Conservation (phyloP, 2,797 vertebrate species). For the Sciaenops ocellatus region DNA sequence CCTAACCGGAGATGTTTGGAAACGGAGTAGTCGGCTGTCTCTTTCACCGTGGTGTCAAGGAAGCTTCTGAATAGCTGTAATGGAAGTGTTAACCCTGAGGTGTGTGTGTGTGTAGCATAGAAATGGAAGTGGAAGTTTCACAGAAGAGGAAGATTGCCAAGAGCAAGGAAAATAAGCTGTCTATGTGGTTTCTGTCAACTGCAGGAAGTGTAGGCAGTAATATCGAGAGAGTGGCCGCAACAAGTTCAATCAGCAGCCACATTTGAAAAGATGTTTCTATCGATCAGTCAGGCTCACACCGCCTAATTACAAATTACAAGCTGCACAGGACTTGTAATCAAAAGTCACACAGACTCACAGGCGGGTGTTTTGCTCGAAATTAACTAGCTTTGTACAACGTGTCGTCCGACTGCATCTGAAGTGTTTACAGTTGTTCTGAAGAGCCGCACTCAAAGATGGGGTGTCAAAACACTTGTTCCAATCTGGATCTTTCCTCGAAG, state of each 20-base stretch:
- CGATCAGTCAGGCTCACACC: constrained; percentile 2
- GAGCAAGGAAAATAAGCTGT: constrained; percentile 29
- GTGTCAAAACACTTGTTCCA: background rate
- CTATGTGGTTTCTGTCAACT: background rate
- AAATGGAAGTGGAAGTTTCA: constrained; percentile 35
- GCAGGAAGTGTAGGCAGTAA: constrained; percentile 27
- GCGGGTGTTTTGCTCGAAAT: background rate
- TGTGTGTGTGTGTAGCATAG: constrained; percentile 17
- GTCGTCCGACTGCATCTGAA: background rate
- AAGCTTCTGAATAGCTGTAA: constrained; percentile 40
- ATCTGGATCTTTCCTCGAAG: background rate
- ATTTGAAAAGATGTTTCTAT: constrained; percentile 23
- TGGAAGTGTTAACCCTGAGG: constrained; percentile 48
- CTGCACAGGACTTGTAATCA: constrained; percentile 3
- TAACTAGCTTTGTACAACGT: background rate
- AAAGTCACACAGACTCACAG: background rate
- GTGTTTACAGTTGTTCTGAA: background rate
- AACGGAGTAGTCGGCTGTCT: constrained; percentile 23
- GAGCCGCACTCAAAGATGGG: background rate
- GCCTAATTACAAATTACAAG: constrained; percentile 25
- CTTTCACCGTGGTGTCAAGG: constrained; percentile 25
- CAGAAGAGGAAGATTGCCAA: constrained; percentile 19
- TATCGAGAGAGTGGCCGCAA: background rate
- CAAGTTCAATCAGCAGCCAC: constrained; percentile 8
- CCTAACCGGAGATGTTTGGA: constrained; percentile 16